Percentiles rank a stretch among this genome's conserved stretches.
Conservation (phyloP, 2,888 invertebrate genomes). For the Leucoptera coffeella region DNA sequence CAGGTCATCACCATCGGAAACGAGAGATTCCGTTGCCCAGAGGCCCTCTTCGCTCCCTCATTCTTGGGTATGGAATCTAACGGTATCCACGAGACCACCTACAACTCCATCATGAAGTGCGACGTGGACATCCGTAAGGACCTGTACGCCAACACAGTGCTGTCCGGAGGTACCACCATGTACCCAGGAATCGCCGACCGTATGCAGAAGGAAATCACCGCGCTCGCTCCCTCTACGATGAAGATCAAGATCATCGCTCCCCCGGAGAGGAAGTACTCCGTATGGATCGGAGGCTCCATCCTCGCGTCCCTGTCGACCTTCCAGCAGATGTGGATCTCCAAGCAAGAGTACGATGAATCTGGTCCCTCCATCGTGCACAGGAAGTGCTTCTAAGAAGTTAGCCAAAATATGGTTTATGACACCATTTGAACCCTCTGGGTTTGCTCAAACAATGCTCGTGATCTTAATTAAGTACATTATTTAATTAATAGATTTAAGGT, state of each 20-base stretch:
- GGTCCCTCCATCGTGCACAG: slow-evolving; percentile 95
- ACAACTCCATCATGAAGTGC: slow-evolving; percentile 97
- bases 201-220: slow-evolving; percentile 90
- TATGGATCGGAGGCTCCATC: slow-evolving; percentile 91
- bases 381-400: slow-evolving; percentile 85
- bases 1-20: slow-evolving; percentile 89
- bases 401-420: slow-evolving; percentile 40
- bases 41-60: slow-evolving; percentile 90
- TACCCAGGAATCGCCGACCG: slow-evolving; percentile 91
- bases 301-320: slow-evolving; percentile 86
- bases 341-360: slow-evolving; percentile 95
- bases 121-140: slow-evolving; percentile 96
- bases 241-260: slow-evolving; percentile 93
- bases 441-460: slow-evolving; percentile 50
- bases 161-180: slow-evolving; percentile 93
- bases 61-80: slow-evolving; percentile 86
- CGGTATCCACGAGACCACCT: slow-evolving; percentile 85
- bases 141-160: slow-evolving; percentile 90
- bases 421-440: slow-evolving; percentile 34
- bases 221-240: slow-evolving; percentile 85
- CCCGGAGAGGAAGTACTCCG: slow-evolving; percentile 91
- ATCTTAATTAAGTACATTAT: slow-evolving; percentile 47
- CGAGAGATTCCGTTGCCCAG: slow-evolving; percentile 91
- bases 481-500: slow-evolving; percentile 42
- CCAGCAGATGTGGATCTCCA: slow-evolving; percentile 95